Conservation (phyloP, 2,113 vertebrate species). For the Malurus alboscapulatus region DNA sequence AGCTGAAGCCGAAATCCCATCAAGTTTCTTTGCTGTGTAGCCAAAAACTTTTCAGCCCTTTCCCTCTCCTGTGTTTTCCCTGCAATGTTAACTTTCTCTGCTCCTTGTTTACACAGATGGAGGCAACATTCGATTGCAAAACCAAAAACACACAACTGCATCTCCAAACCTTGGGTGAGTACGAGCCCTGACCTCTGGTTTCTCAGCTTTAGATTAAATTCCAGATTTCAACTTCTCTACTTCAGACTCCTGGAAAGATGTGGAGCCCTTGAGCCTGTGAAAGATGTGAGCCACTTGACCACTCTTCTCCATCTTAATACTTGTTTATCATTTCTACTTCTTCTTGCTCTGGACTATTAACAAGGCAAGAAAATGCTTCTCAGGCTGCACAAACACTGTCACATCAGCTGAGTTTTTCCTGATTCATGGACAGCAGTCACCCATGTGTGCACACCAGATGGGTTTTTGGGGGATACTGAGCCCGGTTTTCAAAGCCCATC, state of each 20-base stretch:
- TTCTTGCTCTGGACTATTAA: background rate
- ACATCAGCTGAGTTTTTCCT: background rate
- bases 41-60: background rate
- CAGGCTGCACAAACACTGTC: background rate
- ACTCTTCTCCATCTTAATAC: background rate
- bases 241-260: background rate
- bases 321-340: conserved; percentile 12
- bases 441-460: background rate
- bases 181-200: background rate
- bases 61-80: background rate
- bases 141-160: background rate
- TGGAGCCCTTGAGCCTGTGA: background rate
- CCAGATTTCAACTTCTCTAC: background rate
- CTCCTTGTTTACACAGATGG: conserved; percentile 34
- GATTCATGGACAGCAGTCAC: background rate
- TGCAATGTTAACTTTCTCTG: background rate
- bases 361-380: background rate
- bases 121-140: background rate
- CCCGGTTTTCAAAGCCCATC: background rate
- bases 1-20: background rate
- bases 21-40: background rate
- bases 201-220: background rate
- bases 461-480: background rate
- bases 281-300: background rate
- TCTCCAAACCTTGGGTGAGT: background rate